Evolutionary conservation across 2,888 invertebrate species (phyloP).

Genomic region (Dolichopus griseipennis): DNA sequence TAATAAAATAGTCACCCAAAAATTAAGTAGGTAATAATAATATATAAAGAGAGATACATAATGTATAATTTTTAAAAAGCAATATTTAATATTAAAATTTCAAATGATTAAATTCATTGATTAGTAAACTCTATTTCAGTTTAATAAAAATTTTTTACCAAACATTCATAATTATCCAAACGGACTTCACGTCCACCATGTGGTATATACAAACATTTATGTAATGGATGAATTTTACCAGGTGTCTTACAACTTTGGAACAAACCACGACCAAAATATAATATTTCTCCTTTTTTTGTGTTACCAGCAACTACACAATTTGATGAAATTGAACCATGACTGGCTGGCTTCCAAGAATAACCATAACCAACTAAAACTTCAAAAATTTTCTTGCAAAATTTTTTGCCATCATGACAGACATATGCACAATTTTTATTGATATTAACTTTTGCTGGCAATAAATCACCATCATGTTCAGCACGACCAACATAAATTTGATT

Average conservation of each 20-base stretch:
- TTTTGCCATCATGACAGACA: slow-evolving; percentile 48
- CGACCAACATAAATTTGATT: slow-evolving; percentile 41
- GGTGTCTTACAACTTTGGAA: slow-evolving; percentile 50
- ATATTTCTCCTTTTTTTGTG: slow-evolving; percentile 47
- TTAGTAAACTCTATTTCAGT: no score
- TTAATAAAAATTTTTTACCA: slow-evolving; percentile 30
- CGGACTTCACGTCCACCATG: slow-evolving; percentile 40
- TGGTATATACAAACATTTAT: slow-evolving; percentile 48
- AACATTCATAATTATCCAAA: slow-evolving; percentile 37
- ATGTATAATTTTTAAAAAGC: no score
- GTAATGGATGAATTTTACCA: slow-evolving; percentile 52
- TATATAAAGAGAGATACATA: no score
- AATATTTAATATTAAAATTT: no score
- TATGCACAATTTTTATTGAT: slow-evolving; percentile 51
- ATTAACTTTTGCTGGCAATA: slow-evolving; percentile 55
- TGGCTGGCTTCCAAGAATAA: slow-evolving; percentile 48
- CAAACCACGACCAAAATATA: slow-evolving; percentile 50
- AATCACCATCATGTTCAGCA: slow-evolving; percentile 51
- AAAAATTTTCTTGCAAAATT: slow-evolving; percentile 47
- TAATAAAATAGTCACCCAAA: no score
- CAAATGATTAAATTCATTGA: no score
- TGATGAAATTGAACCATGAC: slow-evolving; percentile 45
- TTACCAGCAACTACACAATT: slow-evolving; percentile 46
- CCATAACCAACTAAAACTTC: slow-evolving; percentile 49
- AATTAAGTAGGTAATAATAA: no score